A percentile compares a stretch with the other conserved stretches of the same genome.
Conservation (phyloP, 2,888 invertebrate genomes). For the Drosophila niveifrons region DNA sequence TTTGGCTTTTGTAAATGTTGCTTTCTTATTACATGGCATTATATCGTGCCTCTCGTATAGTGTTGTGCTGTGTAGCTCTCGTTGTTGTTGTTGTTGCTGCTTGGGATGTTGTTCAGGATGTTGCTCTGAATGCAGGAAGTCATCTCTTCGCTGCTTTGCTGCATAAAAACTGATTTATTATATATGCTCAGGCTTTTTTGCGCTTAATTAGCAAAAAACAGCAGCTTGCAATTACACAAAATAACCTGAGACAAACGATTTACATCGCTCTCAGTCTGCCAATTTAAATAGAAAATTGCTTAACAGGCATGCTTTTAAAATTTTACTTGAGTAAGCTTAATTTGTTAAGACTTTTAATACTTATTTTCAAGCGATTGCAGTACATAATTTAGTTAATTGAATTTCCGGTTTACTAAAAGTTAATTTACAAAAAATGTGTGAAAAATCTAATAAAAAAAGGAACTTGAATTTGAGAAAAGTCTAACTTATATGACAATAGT, state of each 20-base stretch:
- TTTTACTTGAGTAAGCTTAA: neutral
- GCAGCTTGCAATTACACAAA: neutral
- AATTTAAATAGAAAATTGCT: neutral
- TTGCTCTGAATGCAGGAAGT: conserved; percentile 51
- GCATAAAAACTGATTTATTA: conserved; percentile 36
- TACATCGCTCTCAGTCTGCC: neutral
- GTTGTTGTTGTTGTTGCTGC: conserved; percentile 14
- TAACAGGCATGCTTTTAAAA: neutral
- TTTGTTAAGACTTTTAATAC: too few species aligned
- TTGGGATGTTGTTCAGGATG: conserved; percentile 57
- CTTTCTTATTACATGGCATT: conserved; percentile 80
- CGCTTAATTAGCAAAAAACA: conserved; percentile 45
- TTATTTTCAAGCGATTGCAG: too few species aligned
- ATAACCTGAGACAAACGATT: neutral
- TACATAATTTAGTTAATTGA: too few species aligned
- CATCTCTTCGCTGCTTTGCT: conserved; percentile 17
- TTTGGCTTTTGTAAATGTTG: conserved; percentile 79
- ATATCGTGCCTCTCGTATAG: conserved; percentile 56
- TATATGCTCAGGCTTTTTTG: conserved; percentile 21
- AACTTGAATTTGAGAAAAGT: too few species aligned
- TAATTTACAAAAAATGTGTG: too few species aligned
- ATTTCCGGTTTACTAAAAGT: too few species aligned
- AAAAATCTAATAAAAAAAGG: too few species aligned
- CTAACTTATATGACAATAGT: too few species aligned
- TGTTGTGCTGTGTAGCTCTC: conserved; percentile 3